Evolutionary conservation across 1,140 invertebrate genomes (phyloP), one percentile per base, ranked within the genome.

Genomic region (Brachionus rubens): DNA sequence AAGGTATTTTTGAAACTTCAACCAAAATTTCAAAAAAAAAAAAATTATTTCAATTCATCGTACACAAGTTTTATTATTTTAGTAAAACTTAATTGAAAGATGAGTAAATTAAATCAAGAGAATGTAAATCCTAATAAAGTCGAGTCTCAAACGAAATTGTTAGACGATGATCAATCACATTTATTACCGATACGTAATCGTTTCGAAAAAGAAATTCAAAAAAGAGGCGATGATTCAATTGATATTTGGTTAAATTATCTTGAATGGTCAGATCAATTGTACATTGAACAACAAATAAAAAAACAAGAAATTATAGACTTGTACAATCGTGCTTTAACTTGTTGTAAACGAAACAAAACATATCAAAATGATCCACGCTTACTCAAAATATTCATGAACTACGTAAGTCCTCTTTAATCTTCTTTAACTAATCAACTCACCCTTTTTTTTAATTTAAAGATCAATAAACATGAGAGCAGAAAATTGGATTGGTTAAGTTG

Each of bases 281-380:
- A 43, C 12, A 24, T 14, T 4, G n/a, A 41, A 24, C 24, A 41
- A n/a, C 36, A 65, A 65, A 46, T 65, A 24, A 65, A 19, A 0
- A 41, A 65, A 43, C 21, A 16, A 19, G 40, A 65, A 43, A 43
- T 65, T n/a, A 65, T 41, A 43, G 59, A 65, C 21, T 21, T 65
- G 14, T 43, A 65, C 14, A 65, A 41, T 21, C 19, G 24, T 21
- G 59, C 59, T 43, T 24, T 65, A 19, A 46, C 59, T 28, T 24
- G 30, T 43, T 65, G 59, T 65, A 65, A 65, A 43, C 28, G 30
- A 10, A 65, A 65, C 21, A 65, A 65, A 65, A n/a, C 6, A 9
- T 65, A 65, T 28, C 59, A 65, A 65, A 65, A 65, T 41, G 59
- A 65, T 65, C 59, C 40, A 10, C 14, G 59, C 12, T 12, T 65